These are phyloP conservation scores for Chironomus riparius DNA, from an alignment of 2,888 invertebrate genomes.

Conservation along the genomic window DNA sequence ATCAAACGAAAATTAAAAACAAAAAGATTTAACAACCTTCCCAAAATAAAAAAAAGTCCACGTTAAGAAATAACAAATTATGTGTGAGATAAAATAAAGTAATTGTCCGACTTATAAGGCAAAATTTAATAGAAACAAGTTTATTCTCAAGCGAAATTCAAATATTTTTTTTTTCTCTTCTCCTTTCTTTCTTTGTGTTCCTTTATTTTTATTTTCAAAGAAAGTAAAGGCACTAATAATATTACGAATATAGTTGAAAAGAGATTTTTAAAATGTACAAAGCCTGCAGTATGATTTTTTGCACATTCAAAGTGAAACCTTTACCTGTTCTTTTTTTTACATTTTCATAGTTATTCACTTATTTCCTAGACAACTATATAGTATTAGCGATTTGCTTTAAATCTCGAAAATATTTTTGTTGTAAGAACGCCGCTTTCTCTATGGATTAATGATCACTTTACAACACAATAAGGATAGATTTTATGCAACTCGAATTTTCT, in stretches of 20 bases:
- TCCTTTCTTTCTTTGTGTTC: background rate
- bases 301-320: background rate
- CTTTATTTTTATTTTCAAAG: background rate
- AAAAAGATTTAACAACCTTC: background rate
- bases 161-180: background rate
- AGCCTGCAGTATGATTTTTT: background rate
- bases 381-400: background rate
- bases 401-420: too few species aligned
- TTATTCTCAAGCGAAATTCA: background rate
- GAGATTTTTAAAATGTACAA: background rate
- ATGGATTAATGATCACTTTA: too few species aligned
- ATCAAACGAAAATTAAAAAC: too few species aligned
- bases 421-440: too few species aligned
- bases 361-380: too few species aligned
- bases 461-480: too few species aligned
- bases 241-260: background rate
- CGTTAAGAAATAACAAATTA: background rate
- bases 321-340: background rate
- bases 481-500: too few species aligned
- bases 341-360: background rate
- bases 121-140: background rate
- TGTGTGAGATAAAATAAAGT: background rate
- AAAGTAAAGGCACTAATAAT: background rate
- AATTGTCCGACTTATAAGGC: background rate
- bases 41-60: background rate